Conservation (phyloP, 2,113 vertebrate genomes). For the Pelusios castaneus region DNA sequence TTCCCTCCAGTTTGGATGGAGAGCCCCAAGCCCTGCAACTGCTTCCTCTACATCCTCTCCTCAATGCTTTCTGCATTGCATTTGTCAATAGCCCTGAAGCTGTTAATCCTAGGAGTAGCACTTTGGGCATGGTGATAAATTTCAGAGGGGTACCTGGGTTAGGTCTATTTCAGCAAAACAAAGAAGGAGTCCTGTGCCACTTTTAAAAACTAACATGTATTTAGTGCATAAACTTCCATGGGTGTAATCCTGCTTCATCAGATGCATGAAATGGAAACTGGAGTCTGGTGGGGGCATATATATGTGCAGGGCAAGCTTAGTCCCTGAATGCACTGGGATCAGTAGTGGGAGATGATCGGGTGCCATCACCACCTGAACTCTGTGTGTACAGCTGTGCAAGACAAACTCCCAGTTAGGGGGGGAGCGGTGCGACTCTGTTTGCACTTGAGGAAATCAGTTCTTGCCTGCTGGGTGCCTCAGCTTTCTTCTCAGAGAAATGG, state of each 20-base stretch:
- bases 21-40: background rate
- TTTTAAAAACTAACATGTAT: too few species aligned
- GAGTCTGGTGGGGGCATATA: too few species aligned
- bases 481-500: background rate
- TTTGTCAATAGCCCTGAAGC: background rate
- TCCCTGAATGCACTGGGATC: background rate
- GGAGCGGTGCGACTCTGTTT: background rate
- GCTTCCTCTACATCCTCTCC: background rate
- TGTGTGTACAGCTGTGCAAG: background rate
- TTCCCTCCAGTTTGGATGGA: background rate
- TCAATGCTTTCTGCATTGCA: background rate
- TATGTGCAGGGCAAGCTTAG: too few species aligned
- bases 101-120: background rate
- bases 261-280: too few species aligned
- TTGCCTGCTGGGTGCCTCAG: background rate
- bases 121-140: background rate
- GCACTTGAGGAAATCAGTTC: too few species aligned
- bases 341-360: background rate
- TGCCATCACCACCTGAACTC: too few species aligned
- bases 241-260: too few species aligned
- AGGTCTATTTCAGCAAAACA: too few species aligned
- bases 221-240: too few species aligned
- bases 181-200: too few species aligned
- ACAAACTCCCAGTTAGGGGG: background rate
- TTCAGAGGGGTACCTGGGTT: too few species aligned